Conservation (phyloP, 2,888 invertebrate genomes). For the Leucozona laternaria region DNA sequence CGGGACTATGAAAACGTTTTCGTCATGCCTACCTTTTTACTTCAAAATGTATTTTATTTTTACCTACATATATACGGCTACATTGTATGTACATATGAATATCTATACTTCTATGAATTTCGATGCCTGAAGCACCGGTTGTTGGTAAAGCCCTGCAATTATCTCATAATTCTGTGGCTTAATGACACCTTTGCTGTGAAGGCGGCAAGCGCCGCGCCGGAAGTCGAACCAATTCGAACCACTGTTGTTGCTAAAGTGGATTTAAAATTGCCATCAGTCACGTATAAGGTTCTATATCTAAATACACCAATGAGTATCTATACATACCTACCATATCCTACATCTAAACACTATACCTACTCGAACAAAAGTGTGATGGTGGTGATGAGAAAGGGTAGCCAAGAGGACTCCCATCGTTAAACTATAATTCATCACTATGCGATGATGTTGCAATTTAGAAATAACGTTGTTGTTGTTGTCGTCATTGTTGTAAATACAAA, state of each 20-base stretch:
- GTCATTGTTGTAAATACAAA: not conserved
- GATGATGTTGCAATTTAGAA: constrained; percentile 47
- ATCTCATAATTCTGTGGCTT: constrained; percentile 67
- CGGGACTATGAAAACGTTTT: constrained; percentile 35
- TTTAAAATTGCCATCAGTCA: constrained; percentile 65
- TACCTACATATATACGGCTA: not conserved
- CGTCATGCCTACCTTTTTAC: constrained; percentile 33
- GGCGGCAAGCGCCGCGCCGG: constrained; percentile 56
- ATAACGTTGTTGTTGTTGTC: constrained; percentile 14
- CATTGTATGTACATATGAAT: not conserved
- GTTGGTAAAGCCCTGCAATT: constrained; percentile 54
- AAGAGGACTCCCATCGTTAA: constrained; percentile 3
- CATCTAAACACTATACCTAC: not conserved
- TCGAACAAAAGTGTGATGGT: not conserved
- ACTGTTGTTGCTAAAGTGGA: constrained; percentile 52
- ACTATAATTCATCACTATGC: constrained; percentile 13
- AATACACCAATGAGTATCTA: not conserved
- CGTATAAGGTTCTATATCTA: constrained; percentile 18
- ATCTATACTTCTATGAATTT: not conserved
- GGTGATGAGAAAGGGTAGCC: not conserved
- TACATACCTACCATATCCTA: not conserved
- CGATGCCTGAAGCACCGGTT: constrained; percentile 33
- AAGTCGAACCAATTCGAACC: constrained; percentile 48
- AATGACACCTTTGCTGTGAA: constrained; percentile 55
- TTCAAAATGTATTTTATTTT: constrained; percentile 11